phyloP scores from a whole-genome alignment of 2,113 vertebrate genomes.

The Narcine bancroftii region DNA sequence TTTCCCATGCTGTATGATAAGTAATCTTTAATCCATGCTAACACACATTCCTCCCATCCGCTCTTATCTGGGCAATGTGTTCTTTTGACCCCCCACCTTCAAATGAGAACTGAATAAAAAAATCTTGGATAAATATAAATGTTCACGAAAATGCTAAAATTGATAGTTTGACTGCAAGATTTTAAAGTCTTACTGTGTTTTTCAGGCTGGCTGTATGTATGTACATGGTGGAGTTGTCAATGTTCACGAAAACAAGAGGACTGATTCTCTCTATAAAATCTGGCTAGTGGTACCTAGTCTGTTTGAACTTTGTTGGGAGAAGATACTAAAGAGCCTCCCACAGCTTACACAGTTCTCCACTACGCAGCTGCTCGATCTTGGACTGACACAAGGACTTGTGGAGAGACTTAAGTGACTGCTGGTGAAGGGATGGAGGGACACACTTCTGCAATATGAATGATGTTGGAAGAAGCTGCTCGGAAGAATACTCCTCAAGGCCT shows the following conservation, averaged over 20 bases:
- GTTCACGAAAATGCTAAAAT: not conserved
- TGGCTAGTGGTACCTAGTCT: slow-evolving; percentile 91
- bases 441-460: slow-evolving; percentile 16
- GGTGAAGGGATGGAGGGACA: not conserved
- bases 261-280: slow-evolving; percentile 93
- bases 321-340: slow-evolving; percentile 76
- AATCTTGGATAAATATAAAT: too few relatives aligned
- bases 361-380: slow-evolving; percentile 83
- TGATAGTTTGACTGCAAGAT: not conserved
- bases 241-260: slow-evolving; percentile 93
- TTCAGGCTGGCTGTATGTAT: slow-evolving; percentile 94
- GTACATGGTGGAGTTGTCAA: slow-evolving; percentile 94
- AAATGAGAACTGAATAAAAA: not conserved
- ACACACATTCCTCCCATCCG: too few relatives aligned
- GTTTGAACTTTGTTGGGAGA: slow-evolving; percentile 94
- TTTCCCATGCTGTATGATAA: too few relatives aligned
- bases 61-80: too few relatives aligned
- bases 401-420: slow-evolving; percentile 80
- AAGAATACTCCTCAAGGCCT: slow-evolving; percentile 35
- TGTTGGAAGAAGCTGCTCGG: slow-evolving; percentile 33
- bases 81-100: not conserved
- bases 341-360: slow-evolving; percentile 70
- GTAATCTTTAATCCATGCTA: too few relatives aligned
- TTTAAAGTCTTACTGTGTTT: not conserved
- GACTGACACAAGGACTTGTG: slow-evolving; percentile 88